Base-by-base conservation (phyloP, 2,797 vertebrate genomes). In the Diplodus sargus region DNA sequence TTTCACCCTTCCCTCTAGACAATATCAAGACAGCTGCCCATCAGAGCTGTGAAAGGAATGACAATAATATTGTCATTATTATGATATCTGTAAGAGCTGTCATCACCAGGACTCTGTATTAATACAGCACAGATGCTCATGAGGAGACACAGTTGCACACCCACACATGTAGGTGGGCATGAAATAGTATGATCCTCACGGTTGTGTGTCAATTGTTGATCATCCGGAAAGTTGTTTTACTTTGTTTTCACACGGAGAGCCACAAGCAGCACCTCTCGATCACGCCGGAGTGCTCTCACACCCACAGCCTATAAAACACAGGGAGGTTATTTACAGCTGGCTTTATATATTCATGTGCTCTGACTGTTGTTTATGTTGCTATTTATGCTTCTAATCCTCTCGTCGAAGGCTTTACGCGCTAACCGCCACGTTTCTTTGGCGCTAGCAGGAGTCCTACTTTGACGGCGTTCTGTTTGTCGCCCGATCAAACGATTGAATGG, bases 351-450 rank as follows among this genome's bases (percentile, higher is more conserved):
- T 82, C 64, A 39, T 81, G 61, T 53, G 1, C 48, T 63, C 68
- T 70, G 39, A 1, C 72, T 78, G 25, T 57, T 12, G 34, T 56
- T 72, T 53, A n/a, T 60, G 68, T 69, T 54, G 57, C 77, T 81
- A 76, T 89, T 89, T 76, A 57, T 69, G 60, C 66, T 58, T 77
- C 47, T 83, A 86, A 85, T 89, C 83, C 79, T 47, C 56, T 80
- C 66, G 70, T 83, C 59, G 65, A 65, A 82, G 66, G 66, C 2
- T 43, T 57, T n/a, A 13, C 51, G 54, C 67, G 66, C 39, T 47
- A 73, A 86, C 75, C 70, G 76, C 52, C 15, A 20, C 56, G 74
- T 78, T 85, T 78, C 18, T 75, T 71, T 64, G 63, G 74, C 73
- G 52, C 47, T 25, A n/a, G 47, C 47, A 60, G 54, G 22, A 49